phyloP scores from a whole-genome alignment of 2,797 vertebrate species.

The Lagorchestes hirsutus region DNA sequence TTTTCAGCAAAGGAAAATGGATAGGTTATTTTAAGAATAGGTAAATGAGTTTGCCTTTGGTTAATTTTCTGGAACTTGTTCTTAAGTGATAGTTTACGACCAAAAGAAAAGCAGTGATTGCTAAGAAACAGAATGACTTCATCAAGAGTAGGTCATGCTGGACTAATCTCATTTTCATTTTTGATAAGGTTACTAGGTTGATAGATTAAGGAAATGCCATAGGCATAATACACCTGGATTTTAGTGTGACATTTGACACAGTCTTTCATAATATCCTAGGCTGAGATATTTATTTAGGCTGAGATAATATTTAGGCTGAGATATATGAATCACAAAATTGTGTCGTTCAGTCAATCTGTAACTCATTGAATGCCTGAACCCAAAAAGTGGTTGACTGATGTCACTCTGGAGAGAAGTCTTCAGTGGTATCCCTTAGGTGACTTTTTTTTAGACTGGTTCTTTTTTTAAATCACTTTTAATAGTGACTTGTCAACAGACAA shows the following conservation, averaged over 20 bases:
- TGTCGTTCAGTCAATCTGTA: neutral
- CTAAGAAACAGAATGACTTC: neutral
- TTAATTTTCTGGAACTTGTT: neutral
- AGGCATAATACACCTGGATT: neutral
- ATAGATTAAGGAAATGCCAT: neutral
- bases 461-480: neutral
- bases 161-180: neutral
- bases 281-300: neutral
- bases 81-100: neutral
- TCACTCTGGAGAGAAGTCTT: neutral
- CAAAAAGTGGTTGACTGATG: neutral
- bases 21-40: neutral
- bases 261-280: neutral
- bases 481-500: neutral
- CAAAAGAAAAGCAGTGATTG: neutral
- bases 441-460: neutral
- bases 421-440: neutral
- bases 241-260: neutral
- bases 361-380: neutral
- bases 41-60: neutral
- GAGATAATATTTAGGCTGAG: neutral
- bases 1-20: neutral
- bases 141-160: neutral
- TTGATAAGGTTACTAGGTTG: neutral
- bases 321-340: neutral